These are phyloP conservation scores for Eupithecia tripunctaria DNA, from an alignment of 2,888 invertebrate genomes.

Conservation along the genomic window DNA sequence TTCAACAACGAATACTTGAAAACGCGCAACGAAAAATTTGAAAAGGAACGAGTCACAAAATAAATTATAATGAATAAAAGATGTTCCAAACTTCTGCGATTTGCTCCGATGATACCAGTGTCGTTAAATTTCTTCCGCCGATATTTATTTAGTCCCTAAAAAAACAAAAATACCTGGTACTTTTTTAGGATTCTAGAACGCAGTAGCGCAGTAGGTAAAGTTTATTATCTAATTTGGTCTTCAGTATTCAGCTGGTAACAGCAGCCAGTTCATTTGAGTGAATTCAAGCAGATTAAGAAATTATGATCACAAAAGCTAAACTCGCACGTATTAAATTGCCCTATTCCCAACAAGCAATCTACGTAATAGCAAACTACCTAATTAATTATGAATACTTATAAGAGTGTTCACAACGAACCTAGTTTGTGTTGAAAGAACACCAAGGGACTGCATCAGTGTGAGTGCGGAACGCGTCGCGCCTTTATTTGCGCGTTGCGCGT, in stretches of 20 bases:
- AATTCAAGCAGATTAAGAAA: slow-evolving; percentile 23
- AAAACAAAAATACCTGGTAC: neutral
- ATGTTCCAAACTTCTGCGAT: neutral
- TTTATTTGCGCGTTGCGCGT: too few relatives aligned
- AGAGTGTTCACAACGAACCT: too few relatives aligned
- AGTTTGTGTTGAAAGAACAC: too few relatives aligned
- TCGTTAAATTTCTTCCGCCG: neutral
- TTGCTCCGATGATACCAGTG: neutral
- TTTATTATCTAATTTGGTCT: neutral
- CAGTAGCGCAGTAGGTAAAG: neutral
- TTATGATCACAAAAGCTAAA: slow-evolving; percentile 20
- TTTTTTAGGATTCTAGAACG: neutral
- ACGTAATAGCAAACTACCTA: too few relatives aligned
- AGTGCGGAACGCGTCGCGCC: too few relatives aligned
- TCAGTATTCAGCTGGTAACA: neutral
- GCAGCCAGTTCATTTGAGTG: slow-evolving; percentile 6
- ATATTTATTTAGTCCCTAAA: neutral
- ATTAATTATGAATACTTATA: too few relatives aligned
- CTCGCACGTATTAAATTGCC: slow-evolving; percentile 20
- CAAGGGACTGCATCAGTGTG: too few relatives aligned
- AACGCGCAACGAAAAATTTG: neutral
- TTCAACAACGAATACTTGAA: neutral
- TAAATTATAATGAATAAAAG: neutral
- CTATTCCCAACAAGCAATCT: slow-evolving; percentile 13
- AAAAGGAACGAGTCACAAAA: neutral